These are phyloP conservation scores for Polypterus senegalus DNA, from an alignment of 2,113 vertebrate genomes.

Conservation along the genomic window DNA sequence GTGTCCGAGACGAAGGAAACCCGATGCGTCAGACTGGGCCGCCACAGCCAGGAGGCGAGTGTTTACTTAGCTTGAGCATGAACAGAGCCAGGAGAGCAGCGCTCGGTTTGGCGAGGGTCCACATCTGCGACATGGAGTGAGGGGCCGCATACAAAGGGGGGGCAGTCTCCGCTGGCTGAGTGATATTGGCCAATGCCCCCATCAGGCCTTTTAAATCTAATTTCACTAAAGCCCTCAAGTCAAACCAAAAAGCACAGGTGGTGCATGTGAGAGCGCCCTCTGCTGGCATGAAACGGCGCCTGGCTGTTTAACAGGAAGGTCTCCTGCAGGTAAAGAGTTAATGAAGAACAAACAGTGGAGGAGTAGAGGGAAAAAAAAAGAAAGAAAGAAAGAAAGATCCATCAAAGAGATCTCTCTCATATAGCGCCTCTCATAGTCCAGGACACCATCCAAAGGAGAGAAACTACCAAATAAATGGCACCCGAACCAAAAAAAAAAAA, in stretches of 20 bases:
- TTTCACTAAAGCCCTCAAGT: background rate
- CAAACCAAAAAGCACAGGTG: background rate
- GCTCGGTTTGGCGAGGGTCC: no score
- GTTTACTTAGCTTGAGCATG: no score
- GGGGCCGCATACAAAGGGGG: background rate
- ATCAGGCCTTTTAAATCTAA: no score
- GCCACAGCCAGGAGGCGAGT: no score
- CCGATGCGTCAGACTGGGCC: no score
- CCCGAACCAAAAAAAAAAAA: constrained; percentile 15
- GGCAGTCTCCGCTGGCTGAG: background rate
- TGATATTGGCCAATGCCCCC: background rate
- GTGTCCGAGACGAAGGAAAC: no score
- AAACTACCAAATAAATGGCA: constrained; percentile 28
- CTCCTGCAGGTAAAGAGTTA: background rate
- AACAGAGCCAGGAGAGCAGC: no score
- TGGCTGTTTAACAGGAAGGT: background rate
- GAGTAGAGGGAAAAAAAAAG: background rate
- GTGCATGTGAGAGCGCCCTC: background rate
- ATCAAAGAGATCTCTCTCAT: background rate
- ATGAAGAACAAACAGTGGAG: background rate
- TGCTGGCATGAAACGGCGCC: background rate
- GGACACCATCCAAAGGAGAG: constrained; percentile 18
- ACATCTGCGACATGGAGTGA: no score
- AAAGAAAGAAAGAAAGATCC: constrained; percentile 10
- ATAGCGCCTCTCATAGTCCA: constrained; percentile 28